phyloP scores from a whole-genome alignment of 2,888 invertebrate species.

The Cantharis nigra region DNA sequence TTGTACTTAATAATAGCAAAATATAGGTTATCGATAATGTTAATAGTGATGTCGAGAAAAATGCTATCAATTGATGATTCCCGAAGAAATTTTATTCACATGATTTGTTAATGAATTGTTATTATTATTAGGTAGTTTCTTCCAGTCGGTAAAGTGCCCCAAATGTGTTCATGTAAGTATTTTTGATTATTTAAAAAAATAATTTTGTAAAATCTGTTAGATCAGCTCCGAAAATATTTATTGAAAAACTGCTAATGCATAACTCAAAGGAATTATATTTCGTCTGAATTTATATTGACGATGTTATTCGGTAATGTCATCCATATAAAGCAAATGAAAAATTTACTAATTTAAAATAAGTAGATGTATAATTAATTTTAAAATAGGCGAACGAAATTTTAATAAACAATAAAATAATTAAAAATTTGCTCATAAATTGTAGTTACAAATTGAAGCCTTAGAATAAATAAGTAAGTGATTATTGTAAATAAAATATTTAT shows the following conservation, averaged over 20 bases:
- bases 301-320: neutral
- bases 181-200: neutral
- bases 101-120: neutral
- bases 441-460: neutral
- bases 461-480: neutral
- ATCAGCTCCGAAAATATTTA: neutral
- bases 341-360: slow-evolving; percentile 6
- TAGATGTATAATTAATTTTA: neutral
- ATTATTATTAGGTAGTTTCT: neutral
- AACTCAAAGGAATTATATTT: slow-evolving; percentile 24
- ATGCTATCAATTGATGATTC: neutral
- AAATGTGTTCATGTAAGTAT: slow-evolving; percentile 17
- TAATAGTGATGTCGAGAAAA: neutral
- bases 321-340: slow-evolving; percentile 7
- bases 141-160: slow-evolving; percentile 2
- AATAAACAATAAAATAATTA: neutral
- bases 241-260: slow-evolving; percentile 29
- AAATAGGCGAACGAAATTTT: neutral
- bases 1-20: neutral
- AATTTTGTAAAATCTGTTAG: neutral
- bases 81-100: neutral
- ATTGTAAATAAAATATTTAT: neutral
- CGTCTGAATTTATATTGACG: slow-evolving; percentile 8
- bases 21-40: neutral
- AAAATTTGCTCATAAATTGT: slow-evolving; percentile 2